Percentiles rank a stretch among this genome's conserved stretches.
phyloP scores from a whole-genome alignment of 2,888 invertebrate species.

The Philopedon plagiatum region DNA sequence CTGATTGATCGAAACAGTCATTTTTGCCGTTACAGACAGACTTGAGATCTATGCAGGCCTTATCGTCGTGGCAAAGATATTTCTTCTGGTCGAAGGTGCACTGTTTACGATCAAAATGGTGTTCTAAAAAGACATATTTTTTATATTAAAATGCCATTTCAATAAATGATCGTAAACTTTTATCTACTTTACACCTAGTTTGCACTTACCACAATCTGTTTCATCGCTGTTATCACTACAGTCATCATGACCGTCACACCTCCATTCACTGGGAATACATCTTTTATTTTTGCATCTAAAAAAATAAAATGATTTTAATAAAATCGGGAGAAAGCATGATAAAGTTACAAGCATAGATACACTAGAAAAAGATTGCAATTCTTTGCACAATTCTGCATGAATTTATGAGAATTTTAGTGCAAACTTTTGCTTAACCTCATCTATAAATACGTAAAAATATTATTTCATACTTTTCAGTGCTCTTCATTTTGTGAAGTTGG shows the following conservation, averaged over 20 bases:
- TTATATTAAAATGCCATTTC: too few relatives aligned
- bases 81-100: constrained; percentile 70
- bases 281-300: constrained; percentile 72
- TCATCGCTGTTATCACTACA: constrained; percentile 75
- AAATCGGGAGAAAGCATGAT: too few relatives aligned
- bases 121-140: constrained; percentile 56
- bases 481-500: too few relatives aligned
- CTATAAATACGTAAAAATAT: too few relatives aligned
- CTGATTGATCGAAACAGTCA: constrained; percentile 76
- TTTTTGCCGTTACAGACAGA: constrained; percentile 72
- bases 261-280: constrained; percentile 71
- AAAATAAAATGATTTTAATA: not conserved
- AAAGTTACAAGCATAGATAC: too few relatives aligned
- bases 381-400: too few relatives aligned
- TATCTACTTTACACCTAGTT: not conserved
- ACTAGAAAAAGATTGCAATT: too few relatives aligned
- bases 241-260: constrained; percentile 73
- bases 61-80: constrained; percentile 72
- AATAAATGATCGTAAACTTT: too few relatives aligned
- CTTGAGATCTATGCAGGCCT: constrained; percentile 71
- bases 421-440: too few relatives aligned
- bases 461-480: too few relatives aligned
- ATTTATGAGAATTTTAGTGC: too few relatives aligned
- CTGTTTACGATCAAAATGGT: constrained; percentile 61
- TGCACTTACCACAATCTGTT: constrained; percentile 70